Evolutionary conservation across 2,113 vertebrate species (phyloP).

Genomic region (Cephalopholis sonnerati): DNA sequence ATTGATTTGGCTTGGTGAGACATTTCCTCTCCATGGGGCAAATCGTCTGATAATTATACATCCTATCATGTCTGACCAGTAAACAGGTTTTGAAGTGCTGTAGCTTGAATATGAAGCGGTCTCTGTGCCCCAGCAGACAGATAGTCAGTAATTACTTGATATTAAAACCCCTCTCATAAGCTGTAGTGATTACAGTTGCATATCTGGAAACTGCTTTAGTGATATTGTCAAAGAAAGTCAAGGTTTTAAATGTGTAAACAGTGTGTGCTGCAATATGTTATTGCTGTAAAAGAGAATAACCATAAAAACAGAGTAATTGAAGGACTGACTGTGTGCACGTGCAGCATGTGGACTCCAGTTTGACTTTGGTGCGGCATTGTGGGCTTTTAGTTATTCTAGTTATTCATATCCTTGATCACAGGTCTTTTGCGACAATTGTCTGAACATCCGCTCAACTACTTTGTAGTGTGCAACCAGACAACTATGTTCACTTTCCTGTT

Average conservation of each 20-base stretch:
- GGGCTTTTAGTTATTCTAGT: background rate
- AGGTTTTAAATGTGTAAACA: slow-evolving; percentile 21
- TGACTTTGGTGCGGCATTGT: background rate
- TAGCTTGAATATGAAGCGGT: slow-evolving; percentile 28
- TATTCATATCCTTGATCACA: background rate
- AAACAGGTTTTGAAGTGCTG: slow-evolving; percentile 65
- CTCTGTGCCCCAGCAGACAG: slow-evolving; percentile 60
- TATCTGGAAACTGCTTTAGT: slow-evolving; percentile 40
- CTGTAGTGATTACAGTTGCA: slow-evolving; percentile 56
- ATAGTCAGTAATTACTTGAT: slow-evolving; percentile 68
- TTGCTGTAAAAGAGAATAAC: background rate
- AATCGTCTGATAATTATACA: slow-evolving; percentile 57
- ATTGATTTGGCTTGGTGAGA: slow-evolving; percentile 58
- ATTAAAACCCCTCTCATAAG: slow-evolving; percentile 60
- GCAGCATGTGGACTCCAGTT: background rate
- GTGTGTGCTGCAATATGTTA: background rate
- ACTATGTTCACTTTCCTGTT: background rate
- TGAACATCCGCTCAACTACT: too few species aligned
- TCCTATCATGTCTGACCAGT: slow-evolving; percentile 60
- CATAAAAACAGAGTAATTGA: background rate
- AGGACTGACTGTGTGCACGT: background rate
- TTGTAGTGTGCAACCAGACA: too few species aligned
- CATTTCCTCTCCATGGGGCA: slow-evolving; percentile 44
- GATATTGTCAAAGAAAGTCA: slow-evolving; percentile 24
- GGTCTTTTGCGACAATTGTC: background rate